phyloP scores from a whole-genome alignment of 2,113 vertebrate genomes.

The Pelecanoides urinatrix region DNA sequence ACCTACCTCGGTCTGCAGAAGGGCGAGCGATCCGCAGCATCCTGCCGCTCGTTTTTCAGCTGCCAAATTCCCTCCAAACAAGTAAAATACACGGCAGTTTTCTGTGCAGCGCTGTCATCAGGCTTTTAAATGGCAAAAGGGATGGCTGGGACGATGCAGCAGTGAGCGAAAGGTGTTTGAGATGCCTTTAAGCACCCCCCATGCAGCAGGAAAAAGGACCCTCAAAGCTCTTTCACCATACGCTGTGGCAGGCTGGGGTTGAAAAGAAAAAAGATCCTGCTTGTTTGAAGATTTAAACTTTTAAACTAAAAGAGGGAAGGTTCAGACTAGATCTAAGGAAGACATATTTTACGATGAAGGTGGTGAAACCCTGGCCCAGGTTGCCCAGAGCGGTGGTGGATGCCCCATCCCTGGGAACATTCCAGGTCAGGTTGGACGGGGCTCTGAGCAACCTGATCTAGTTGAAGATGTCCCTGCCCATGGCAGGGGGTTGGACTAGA shows the following conservation, averaged over 20 bases:
- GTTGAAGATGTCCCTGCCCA: background rate
- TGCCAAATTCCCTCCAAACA: background rate
- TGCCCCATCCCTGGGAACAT: background rate
- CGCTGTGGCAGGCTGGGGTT: background rate
- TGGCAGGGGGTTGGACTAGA: background rate
- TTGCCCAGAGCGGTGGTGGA: background rate
- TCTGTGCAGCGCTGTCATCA: rapidly evolving
- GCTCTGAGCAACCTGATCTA: background rate
- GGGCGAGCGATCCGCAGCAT: background rate
- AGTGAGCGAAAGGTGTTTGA: background rate
- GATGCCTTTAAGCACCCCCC: background rate
- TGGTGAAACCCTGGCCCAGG: background rate
- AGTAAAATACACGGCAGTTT: background rate
- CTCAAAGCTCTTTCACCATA: background rate
- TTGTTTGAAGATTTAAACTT: background rate
- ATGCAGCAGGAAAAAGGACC: background rate
- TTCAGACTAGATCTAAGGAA: background rate
- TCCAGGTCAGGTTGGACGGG: background rate
- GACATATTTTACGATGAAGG: rapidly evolving
- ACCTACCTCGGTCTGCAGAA: background rate
- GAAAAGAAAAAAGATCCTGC: background rate
- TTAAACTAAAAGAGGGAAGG: rapidly evolving
- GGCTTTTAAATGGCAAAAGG: background rate
- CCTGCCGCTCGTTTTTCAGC: background rate
- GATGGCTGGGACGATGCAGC: rapidly evolving